phyloP scores from a whole-genome alignment of 2,797 vertebrate species.

The Astyanax mexicanus region DNA sequence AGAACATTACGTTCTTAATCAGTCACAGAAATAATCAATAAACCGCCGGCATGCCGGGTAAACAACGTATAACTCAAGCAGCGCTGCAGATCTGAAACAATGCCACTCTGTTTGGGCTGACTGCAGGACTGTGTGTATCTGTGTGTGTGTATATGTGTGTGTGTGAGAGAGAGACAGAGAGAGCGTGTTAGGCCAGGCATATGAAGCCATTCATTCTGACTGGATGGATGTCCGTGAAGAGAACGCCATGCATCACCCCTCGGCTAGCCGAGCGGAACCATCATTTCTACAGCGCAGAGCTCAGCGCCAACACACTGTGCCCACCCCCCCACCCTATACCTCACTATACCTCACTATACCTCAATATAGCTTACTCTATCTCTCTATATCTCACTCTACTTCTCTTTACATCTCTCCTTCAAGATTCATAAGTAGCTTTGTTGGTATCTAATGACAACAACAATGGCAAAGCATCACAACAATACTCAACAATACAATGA shows the following conservation, averaged over 20 bases:
- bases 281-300: conserved; percentile 23
- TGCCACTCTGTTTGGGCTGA: neutral
- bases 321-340: neutral
- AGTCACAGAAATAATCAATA: conserved; percentile 8
- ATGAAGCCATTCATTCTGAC: conserved; percentile 27
- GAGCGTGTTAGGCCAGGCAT: neutral
- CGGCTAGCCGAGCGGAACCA: conserved; percentile 15
- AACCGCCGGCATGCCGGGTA: conserved; percentile 1
- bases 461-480: too few relatives aligned
- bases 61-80: neutral
- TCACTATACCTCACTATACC: neutral
- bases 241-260: conserved; percentile 17
- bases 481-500: too few relatives aligned
- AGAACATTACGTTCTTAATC: neutral
- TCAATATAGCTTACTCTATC: neutral
- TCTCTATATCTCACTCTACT: neutral
- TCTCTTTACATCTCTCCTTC: too few relatives aligned
- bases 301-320: conserved; percentile 15
- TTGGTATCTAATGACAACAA: too few relatives aligned
- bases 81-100: neutral
- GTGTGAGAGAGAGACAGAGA: too few relatives aligned
- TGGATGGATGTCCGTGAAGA: conserved; percentile 13
- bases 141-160: too few relatives aligned
- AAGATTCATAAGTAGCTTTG: too few relatives aligned
- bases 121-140: too few relatives aligned